Percentiles rank a stretch among this genome's conserved stretches.
These are phyloP conservation scores for Globia sparganii DNA, from an alignment of 2,888 invertebrate species.

Conservation along the genomic window DNA sequence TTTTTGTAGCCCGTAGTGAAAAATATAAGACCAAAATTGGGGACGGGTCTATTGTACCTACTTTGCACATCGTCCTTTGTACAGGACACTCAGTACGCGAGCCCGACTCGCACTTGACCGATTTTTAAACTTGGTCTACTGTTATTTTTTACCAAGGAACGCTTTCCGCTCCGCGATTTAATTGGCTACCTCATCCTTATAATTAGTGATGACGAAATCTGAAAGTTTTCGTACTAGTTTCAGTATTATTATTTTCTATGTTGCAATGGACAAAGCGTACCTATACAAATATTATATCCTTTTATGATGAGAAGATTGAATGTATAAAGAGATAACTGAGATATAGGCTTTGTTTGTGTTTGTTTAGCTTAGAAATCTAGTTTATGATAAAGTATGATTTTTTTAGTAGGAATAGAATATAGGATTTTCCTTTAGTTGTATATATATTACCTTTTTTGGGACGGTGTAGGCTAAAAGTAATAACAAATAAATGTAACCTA, in stretches of 20 bases:
- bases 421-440: not conserved
- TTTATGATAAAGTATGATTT: not conserved
- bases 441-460: not conserved
- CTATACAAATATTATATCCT: constrained; percentile 24
- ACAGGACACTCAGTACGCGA: too few species aligned
- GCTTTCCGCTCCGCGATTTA: constrained; percentile 71
- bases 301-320: constrained; percentile 26
- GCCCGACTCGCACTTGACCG: too few species aligned
- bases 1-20: too few species aligned
- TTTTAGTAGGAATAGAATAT: not conserved
- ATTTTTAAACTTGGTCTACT: constrained; percentile 24
- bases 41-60: too few species aligned
- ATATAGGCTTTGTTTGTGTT: constrained; percentile 12
- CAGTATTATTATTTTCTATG: constrained; percentile 10
- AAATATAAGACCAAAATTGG: too few species aligned
- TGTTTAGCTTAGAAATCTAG: constrained; percentile 8
- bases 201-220: constrained; percentile 65
- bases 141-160: constrained; percentile 26
- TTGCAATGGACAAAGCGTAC: constrained; percentile 16
- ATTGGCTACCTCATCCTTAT: constrained; percentile 69
- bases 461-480: too few species aligned
- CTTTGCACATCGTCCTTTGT: too few species aligned
- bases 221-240: constrained; percentile 28
- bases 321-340: constrained; percentile 35
- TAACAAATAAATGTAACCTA: not conserved